Percentiles rank a stretch among this genome's conserved stretches.
These are phyloP conservation scores for Ptychodera flava DNA, from an alignment of 35 echinoderm and acorn worm species.

Conservation along the genomic window DNA sequence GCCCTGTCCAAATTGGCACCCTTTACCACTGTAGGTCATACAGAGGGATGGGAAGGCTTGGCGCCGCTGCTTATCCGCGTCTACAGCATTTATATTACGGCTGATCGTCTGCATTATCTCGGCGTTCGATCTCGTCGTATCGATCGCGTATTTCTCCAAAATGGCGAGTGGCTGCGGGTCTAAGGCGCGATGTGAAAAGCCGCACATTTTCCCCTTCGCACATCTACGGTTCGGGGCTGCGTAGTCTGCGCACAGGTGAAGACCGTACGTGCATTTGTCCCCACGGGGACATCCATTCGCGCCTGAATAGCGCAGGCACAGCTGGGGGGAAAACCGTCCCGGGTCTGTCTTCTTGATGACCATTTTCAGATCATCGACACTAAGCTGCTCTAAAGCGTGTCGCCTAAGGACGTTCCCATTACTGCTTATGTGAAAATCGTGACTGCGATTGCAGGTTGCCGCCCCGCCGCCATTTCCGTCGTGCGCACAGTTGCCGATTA, in stretches of 20 bases:
- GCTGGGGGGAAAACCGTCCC: neutral
- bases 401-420: neutral
- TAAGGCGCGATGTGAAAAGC: neutral
- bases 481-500: neutral
- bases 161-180: neutral
- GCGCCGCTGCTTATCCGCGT: too few relatives aligned
- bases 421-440: neutral
- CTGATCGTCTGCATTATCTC: neutral
- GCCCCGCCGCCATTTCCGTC: neutral
- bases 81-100: too few relatives aligned
- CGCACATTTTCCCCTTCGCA: neutral
- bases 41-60: too few relatives aligned
- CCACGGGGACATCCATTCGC: neutral
- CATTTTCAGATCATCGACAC: neutral
- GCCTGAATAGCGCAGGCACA: neutral
- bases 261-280: neutral
- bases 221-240: neutral
- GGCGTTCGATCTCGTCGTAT: neutral
- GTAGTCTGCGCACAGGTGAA: neutral
- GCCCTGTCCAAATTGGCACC: too few relatives aligned
- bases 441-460: neutral
- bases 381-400: neutral
- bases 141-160: neutral
- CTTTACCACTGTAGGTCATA: too few relatives aligned
- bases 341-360: neutral